Base-by-base conservation (phyloP, 2,888 invertebrate species). In the Hemithea aestivaria region DNA sequence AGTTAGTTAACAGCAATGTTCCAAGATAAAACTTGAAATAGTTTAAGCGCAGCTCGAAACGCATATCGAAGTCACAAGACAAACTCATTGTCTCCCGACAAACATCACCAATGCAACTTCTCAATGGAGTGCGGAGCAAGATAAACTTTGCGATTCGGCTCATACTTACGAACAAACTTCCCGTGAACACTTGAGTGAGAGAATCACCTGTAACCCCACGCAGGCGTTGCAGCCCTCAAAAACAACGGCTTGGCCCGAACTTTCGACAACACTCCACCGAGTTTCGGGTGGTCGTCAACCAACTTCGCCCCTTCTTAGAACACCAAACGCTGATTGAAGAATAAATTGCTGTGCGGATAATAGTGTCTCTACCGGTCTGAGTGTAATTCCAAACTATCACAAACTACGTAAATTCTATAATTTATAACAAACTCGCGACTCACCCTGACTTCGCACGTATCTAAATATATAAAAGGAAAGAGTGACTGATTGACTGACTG, bases 41-140 rank as follows among this genome's bases (percentile, higher is more conserved):
- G 27, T 33, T 35, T 30, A 37, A 42, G 53, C 59, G 57, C 56
- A 55, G 58, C 56, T 56, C 56, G 45, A 59, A 61, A 66, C 63
- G 65, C 66, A 67, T 73, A 67, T 69, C 58, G 60, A 67, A 76
- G 69, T 73, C 64, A 60, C 65, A 73, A 75, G 70, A 71, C 70
- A 73, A 76, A 73, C 72, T 75, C 72, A 76, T 73, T 74, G 71
- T 73, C 67, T 66, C 62, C 53, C 56, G 45, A 52, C 66, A 69
- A 72, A 69, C 66, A 71, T 63, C 55, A 59, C 57, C 56, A 56
- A 64, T 66, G 70, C 67, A 71, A 73, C 61, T 73, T 73, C 66
- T 65, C 72, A 68, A 68, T 72, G 66, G 70, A 66, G 66, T 65
- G 62, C 55, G 51, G 57, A 56, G 58, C 53, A 64, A 70, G 69